phyloP scores from a whole-genome alignment of 1,140 invertebrate species.

The Bursaphelenchus mucronatus region DNA sequence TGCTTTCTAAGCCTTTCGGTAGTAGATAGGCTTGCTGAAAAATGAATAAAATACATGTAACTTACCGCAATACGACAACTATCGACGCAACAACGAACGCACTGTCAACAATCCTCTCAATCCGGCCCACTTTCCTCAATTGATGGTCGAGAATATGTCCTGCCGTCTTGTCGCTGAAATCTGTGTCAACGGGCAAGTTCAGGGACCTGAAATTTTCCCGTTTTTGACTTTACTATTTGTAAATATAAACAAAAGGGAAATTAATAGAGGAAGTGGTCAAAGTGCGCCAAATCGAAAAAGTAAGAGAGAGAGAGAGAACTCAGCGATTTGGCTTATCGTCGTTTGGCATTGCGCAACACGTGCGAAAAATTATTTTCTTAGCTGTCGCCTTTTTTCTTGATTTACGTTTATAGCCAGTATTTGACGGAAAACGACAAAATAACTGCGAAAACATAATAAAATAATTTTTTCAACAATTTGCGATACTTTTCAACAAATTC shows the following conservation, averaged over 20 bases:
- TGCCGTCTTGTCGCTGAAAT: conserved; percentile 34
- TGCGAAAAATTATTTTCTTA: too few relatives aligned
- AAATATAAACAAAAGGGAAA: not conserved
- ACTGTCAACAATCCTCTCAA: conserved; percentile 27
- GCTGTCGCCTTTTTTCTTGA: too few relatives aligned
- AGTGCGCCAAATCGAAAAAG: conserved; percentile 6
- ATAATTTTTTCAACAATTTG: too few relatives aligned
- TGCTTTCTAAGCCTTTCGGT: too few relatives aligned
- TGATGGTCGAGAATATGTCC: conserved; percentile 39
- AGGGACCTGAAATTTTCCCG: conserved; percentile 16
- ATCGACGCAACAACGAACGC: conserved; percentile 16
- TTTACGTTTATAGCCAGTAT: too few relatives aligned
- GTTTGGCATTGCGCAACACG: too few relatives aligned
- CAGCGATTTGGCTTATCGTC: not conserved
- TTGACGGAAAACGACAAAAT: too few relatives aligned
- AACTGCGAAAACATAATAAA: too few relatives aligned
- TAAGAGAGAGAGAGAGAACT: conserved; percentile 3
- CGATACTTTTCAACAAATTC: too few relatives aligned
- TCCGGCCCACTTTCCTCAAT: conserved; percentile 21
- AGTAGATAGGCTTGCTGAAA: too few relatives aligned
- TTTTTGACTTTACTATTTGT: too few relatives aligned
- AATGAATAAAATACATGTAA: too few relatives aligned
- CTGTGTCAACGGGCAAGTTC: conserved; percentile 24
- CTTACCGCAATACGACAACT: conserved; percentile 28
- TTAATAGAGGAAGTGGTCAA: not conserved